Evolutionary conservation across 2,797 vertebrate species (phyloP).

Genomic region (Neopelma chrysocephalum): DNA sequence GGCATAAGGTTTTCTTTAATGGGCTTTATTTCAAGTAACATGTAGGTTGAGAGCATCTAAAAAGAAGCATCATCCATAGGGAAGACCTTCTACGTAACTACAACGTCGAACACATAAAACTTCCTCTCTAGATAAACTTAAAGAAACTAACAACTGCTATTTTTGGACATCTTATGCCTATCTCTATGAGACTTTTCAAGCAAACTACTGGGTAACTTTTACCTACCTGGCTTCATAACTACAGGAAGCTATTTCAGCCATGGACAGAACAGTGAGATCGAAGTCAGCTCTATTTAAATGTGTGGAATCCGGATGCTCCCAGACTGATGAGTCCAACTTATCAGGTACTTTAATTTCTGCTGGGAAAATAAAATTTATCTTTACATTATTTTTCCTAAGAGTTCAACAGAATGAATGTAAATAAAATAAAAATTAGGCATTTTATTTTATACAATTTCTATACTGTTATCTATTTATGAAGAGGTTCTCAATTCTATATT

Average conservation of each 20-base stretch:
- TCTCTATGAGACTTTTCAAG: background rate
- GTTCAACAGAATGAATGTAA: constrained; percentile 12
- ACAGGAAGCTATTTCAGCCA: constrained; percentile 98
- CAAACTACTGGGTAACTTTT: background rate
- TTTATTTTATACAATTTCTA: constrained; percentile 18
- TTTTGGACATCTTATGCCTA: background rate
- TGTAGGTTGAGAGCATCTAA: background rate
- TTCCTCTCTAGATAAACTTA: background rate
- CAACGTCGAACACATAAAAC: background rate
- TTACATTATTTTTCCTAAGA: background rate
- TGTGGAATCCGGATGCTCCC: constrained; percentile 76
- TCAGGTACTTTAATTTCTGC: constrained; percentile 72
- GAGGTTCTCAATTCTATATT: background rate
- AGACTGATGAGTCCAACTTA: constrained; percentile 76
- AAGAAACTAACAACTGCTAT: background rate
- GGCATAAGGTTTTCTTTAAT: background rate
- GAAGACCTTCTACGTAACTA: background rate
- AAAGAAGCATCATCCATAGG: background rate
- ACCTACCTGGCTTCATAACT: constrained; percentile 96
- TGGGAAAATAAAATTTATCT: constrained; percentile 64
- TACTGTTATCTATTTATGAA: background rate
- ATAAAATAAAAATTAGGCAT: background rate
- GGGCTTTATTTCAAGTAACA: background rate
- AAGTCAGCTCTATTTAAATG: constrained; percentile 78
- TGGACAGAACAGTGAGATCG: constrained; percentile 82